A percentile compares a stretch with the other conserved stretches of the same genome.
phyloP scores from a whole-genome alignment of 1,140 invertebrate genomes.

The Papilio glaucus region DNA sequence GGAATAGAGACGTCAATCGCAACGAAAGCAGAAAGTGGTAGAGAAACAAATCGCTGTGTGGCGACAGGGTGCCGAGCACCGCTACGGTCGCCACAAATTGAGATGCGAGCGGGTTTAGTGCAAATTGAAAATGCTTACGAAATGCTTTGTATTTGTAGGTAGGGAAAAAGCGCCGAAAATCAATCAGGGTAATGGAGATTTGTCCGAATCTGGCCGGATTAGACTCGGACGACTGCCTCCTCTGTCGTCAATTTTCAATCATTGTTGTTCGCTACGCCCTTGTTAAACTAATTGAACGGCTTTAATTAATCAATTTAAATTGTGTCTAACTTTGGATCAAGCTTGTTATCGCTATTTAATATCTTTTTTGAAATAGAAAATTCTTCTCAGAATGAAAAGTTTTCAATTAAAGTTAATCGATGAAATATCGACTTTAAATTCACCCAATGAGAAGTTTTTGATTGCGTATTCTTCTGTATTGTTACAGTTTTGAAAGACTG shows the following conservation, averaged over 20 bases:
- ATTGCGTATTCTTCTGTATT: no score
- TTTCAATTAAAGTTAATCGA: slow-evolving; percentile 22
- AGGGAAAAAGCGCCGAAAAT: slow-evolving; percentile 66
- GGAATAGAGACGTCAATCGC: slow-evolving; percentile 42
- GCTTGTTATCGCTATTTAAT: slow-evolving; percentile 15
- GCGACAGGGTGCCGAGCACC: slow-evolving; percentile 30
- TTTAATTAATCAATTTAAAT: slow-evolving; percentile 28
- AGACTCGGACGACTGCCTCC: slow-evolving; percentile 59
- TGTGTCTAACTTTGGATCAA: not conserved
- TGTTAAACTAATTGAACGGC: slow-evolving; percentile 51
- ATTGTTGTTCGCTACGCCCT: slow-evolving; percentile 47
- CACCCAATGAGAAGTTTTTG: not conserved
- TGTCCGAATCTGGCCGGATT: slow-evolving; percentile 72
- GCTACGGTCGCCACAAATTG: slow-evolving; percentile 50
- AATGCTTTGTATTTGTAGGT: slow-evolving; percentile 76
- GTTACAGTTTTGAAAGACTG: no score
- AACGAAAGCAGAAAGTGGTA: slow-evolving; percentile 36
- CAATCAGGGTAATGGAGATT: slow-evolving; percentile 79
- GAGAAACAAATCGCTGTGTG: slow-evolving; percentile 14
- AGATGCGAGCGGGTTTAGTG: slow-evolving; percentile 58
- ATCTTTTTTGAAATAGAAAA: slow-evolving; percentile 17
- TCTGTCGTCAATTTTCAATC: slow-evolving; percentile 54
- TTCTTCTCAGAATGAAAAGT: slow-evolving; percentile 4
- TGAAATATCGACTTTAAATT: not conserved
- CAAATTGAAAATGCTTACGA: slow-evolving; percentile 74